Evolutionary conservation across 1,140 invertebrate genomes (phyloP), one percentile per base, ranked within the genome.

Genomic region (Caenorhabditis inopinata): DNA sequence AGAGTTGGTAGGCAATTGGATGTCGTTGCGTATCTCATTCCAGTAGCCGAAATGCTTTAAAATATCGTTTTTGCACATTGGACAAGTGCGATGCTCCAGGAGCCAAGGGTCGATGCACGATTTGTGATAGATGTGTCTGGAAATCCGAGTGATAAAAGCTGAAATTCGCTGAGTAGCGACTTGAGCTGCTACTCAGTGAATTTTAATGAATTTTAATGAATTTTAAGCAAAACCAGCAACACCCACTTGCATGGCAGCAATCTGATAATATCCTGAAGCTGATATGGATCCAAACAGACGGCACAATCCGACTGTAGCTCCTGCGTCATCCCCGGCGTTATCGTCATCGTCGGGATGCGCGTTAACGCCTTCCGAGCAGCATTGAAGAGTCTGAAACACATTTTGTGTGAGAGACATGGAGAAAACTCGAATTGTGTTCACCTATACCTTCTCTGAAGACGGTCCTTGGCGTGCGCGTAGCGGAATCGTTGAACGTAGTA

Each of bases 21-120:
- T 68, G 12, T 68, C 58, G 7, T 68, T 68, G 7, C 58, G 58
- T 23, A 68, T 68, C 16, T 68, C 58, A n/a, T 68, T 68, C 58
- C 58, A 68, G n/a, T 74, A 81, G 16, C 94, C 95, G 89, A 95
- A 96, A 85, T 94, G 94, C 88, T 94, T 93, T 16, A 96, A 91
- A 86, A 97, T 96, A 89, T 96, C 94, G 92, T 95, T 93, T 90
- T 96, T 96, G 90, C 95, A 96, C 94, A 96, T 95, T 16, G 95
- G 94, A 90, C 95, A 96, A 23, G 94, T 95, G 80, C 94, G 91
- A 88, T 96, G 94, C 86, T 96, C 94, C 82, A 96, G 89, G 29
- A 97, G 91, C 95, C 95, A 97, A 3, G 94, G 94, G 90, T 97
- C 95, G 78, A 97, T 95, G 90, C 95, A 96, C 79, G 91, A 92